Conservation (phyloP, 35 echinoderm and acorn worm species). For the Lytechinus pictus region DNA sequence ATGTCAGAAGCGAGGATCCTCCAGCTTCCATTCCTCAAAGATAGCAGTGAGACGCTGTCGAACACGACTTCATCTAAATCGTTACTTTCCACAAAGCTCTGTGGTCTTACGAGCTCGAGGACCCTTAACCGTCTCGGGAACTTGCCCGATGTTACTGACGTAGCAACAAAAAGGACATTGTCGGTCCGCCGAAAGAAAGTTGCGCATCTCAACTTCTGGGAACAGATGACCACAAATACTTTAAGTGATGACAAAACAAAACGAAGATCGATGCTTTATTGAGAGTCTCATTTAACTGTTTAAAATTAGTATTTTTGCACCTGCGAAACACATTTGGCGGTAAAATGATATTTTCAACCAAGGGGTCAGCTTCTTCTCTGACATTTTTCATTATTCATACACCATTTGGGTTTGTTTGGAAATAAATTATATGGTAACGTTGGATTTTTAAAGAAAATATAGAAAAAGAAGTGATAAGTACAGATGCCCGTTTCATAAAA, state of each 20-base stretch:
- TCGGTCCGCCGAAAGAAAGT: background rate
- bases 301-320: background rate
- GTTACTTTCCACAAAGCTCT: background rate
- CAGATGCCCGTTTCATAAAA: no score
- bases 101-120: background rate
- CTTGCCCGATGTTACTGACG: constrained; percentile 2
- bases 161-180: background rate
- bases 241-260: background rate
- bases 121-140: background rate
- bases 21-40: background rate
- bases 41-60: background rate
- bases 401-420: background rate
- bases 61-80: background rate
- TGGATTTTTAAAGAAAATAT: no score
- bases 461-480: no score
- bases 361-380: no score
- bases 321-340: background rate
- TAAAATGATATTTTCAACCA: background rate
- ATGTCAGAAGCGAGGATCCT: constrained; percentile 45
- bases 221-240: background rate
- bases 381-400: no score
- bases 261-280: constrained; percentile 34
- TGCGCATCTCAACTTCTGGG: constrained; percentile 41
- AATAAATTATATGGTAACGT: background rate
- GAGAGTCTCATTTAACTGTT: background rate